Percentiles rank a stretch among this genome's conserved stretches.
Conservation (phyloP, 2,797 vertebrate species). For the Takifugu ocellatus region DNA sequence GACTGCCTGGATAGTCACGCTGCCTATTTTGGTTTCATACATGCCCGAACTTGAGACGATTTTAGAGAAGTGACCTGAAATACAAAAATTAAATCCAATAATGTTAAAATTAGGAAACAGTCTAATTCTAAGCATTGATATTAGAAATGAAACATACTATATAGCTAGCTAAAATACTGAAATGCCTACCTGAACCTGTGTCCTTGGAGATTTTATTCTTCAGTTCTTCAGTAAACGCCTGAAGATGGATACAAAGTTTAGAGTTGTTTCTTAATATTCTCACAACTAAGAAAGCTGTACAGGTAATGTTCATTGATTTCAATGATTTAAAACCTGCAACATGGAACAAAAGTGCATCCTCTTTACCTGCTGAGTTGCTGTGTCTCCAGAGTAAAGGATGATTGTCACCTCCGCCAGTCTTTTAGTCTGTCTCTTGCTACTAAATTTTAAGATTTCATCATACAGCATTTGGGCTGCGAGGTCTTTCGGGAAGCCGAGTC, state of each 20-base stretch:
- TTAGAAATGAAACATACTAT: neutral
- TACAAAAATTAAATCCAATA: neutral
- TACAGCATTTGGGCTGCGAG: conserved; percentile 77
- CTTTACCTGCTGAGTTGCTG: conserved; percentile 77
- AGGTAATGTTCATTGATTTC: neutral
- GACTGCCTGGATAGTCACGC: conserved; percentile 73
- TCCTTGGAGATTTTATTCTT: conserved; percentile 47
- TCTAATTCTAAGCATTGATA: neutral
- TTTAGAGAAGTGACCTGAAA: conserved; percentile 63
- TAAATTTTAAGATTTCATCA: conserved; percentile 75
- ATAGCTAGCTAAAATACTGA: too few species aligned
- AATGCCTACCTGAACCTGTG: neutral
- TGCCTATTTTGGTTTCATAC: conserved; percentile 80
- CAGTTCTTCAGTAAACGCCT: conserved; percentile 71
- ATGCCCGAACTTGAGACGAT: conserved; percentile 52
- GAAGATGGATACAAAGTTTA: conserved; percentile 7
- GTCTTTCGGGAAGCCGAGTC: conserved; percentile 80
- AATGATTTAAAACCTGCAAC: fast-evolving
- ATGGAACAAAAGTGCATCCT: neutral
- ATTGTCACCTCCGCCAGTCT: conserved; percentile 78
- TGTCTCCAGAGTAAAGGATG: conserved; percentile 75
- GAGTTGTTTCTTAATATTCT: too few species aligned
- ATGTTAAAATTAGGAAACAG: neutral
- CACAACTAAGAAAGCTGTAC: too few species aligned
- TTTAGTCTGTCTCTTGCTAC: conserved; percentile 56